Percentiles rank a stretch among this genome's conserved stretches.
Conservation (phyloP, 1,140 invertebrate species). For the Heliconius congener region DNA sequence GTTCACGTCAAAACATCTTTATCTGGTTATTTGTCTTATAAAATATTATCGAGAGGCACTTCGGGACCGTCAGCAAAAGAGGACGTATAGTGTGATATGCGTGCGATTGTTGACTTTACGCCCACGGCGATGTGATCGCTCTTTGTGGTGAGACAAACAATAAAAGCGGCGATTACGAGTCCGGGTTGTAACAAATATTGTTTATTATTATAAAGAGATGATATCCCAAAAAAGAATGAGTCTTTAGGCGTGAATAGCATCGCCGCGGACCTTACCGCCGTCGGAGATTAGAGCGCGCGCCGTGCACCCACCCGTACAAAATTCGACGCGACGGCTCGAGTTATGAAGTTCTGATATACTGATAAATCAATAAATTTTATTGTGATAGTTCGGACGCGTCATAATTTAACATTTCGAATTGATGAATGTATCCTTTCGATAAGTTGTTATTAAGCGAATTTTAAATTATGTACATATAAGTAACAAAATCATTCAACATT, state of each 20-base stretch:
- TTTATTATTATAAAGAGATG: conserved; percentile 74
- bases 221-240: conserved; percentile 57
- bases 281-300: conserved; percentile 60
- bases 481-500: neutral
- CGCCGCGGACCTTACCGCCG: conserved; percentile 64
- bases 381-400: conserved; percentile 56
- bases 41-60: conserved; percentile 81
- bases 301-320: conserved; percentile 58
- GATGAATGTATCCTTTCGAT: conserved; percentile 41
- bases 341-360: conserved; percentile 71
- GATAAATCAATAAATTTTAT: conserved; percentile 77
- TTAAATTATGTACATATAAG: no score
- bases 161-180: conserved; percentile 76
- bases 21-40: conserved; percentile 82
- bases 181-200: conserved; percentile 70
- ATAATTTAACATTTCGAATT: conserved; percentile 53
- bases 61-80: conserved; percentile 79
- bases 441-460: neutral
- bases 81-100: conserved; percentile 74
- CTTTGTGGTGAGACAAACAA: conserved; percentile 75
- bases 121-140: conserved; percentile 75
- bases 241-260: conserved; percentile 51
- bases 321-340: conserved; percentile 67
- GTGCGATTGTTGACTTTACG: conserved; percentile 77
- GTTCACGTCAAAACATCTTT: conserved; percentile 82